These are phyloP conservation scores for Eidolon dupreanum DNA, from an alignment of 2,797 vertebrate genomes.

Conservation along the genomic window DNA sequence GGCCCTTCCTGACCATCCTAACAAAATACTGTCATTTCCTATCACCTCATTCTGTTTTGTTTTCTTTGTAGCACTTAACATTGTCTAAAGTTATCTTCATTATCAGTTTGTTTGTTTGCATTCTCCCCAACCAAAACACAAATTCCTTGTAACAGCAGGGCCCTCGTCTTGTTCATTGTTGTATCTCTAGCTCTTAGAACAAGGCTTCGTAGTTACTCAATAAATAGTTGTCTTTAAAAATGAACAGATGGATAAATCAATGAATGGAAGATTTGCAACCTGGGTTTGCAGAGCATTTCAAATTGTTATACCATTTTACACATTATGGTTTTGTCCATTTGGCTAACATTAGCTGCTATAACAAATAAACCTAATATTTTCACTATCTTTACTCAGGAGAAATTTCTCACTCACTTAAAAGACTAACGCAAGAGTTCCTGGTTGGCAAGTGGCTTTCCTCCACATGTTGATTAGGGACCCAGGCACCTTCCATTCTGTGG, in stretches of 20 bases:
- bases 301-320: not conserved
- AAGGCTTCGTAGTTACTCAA: not conserved
- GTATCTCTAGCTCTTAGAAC: not conserved
- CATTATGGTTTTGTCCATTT: not conserved
- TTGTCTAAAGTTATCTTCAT: not conserved
- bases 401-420: not conserved
- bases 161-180: not conserved
- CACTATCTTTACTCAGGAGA: not conserved
- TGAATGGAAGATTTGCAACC: not conserved
- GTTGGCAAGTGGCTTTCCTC: not conserved
- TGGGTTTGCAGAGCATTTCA: not conserved
- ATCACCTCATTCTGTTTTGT: not conserved
- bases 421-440: not conserved
- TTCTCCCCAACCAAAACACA: not conserved
- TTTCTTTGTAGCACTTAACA: not conserved
- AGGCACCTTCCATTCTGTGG: not conserved
- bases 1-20: not conserved
- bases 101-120: not conserved
- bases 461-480: not conserved
- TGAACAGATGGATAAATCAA: not conserved
- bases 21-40: not conserved
- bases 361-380: conserved; percentile 1
- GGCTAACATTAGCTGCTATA: not conserved
- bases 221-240: not conserved
- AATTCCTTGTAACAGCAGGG: not conserved